Percentiles rank a stretch among this genome's conserved stretches.
phyloP scores from a whole-genome alignment of 2,888 invertebrate species.

The Lasiommata megera region DNA sequence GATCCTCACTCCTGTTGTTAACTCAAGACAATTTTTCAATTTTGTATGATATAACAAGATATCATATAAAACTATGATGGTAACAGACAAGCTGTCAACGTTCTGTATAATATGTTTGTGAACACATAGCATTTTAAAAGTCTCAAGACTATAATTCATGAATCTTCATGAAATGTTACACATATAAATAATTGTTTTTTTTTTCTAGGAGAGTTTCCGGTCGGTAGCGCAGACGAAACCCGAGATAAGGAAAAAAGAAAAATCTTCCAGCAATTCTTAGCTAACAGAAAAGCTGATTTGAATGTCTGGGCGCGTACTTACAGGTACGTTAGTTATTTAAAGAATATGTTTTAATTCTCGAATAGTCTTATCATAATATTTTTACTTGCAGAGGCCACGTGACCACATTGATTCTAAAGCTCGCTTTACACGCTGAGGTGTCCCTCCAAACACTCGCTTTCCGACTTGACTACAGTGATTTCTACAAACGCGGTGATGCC shows the following conservation, averaged over 20 bases:
- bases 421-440: constrained; percentile 91
- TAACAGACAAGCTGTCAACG: too few species aligned
- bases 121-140: too few species aligned
- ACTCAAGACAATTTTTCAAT: too few species aligned
- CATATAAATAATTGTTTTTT: not conserved
- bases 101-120: too few species aligned
- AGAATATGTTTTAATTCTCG: too few species aligned
- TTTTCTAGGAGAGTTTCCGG: constrained; percentile 75
- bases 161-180: too few species aligned
- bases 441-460: constrained; percentile 95
- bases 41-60: too few species aligned
- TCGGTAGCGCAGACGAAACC: constrained; percentile 81
- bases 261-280: constrained; percentile 84
- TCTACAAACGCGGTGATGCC: constrained; percentile 92
- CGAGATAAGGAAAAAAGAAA: constrained; percentile 81
- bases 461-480: constrained; percentile 96
- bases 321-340: constrained; percentile 70
- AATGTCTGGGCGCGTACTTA: constrained; percentile 87
- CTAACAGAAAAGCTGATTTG: constrained; percentile 83
- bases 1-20: too few species aligned
- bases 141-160: too few species aligned
- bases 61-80: too few species aligned
- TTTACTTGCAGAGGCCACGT: constrained; percentile 85
- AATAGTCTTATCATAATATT: not conserved
- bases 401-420: constrained; percentile 90